phyloP scores from a whole-genome alignment of 2,888 invertebrate species.

The Apotomis betuletana region DNA sequence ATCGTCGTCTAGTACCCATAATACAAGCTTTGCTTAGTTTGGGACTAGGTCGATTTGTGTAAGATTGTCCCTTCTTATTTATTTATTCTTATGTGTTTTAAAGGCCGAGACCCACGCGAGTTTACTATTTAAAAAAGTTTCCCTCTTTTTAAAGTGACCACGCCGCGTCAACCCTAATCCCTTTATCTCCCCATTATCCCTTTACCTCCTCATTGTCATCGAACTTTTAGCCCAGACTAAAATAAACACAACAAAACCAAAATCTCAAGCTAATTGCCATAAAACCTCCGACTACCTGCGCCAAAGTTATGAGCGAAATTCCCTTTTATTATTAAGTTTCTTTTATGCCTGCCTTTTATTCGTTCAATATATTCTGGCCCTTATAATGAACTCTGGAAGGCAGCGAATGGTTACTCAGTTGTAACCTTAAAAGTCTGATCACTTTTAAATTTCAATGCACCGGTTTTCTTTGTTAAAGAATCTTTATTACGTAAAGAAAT shows the following conservation, averaged over 20 bases:
- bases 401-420: background rate
- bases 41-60: too few species aligned
- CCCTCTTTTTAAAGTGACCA: background rate
- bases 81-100: too few species aligned
- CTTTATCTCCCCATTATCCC: conserved; percentile 17
- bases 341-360: background rate
- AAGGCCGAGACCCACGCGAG: too few species aligned
- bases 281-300: conserved; percentile 37
- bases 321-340: conserved; percentile 18
- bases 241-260: conserved; percentile 21
- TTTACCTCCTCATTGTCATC: conserved; percentile 18
- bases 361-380: background rate
- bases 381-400: background rate
- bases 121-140: too few species aligned
- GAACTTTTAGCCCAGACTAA: conserved; percentile 5
- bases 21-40: too few species aligned
- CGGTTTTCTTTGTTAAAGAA: background rate
- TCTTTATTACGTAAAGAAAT: background rate
- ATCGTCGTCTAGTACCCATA: too few species aligned
- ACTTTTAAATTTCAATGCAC: background rate
- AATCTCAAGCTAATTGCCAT: conserved; percentile 33
- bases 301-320: conserved; percentile 25
- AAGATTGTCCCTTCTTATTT: too few species aligned
- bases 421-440: background rate
- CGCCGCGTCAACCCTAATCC: background rate